A percentile compares a stretch with the other conserved stretches of the same genome.
phyloP scores from a whole-genome alignment of 2,113 vertebrate genomes.

The Hemiprocne comata region DNA sequence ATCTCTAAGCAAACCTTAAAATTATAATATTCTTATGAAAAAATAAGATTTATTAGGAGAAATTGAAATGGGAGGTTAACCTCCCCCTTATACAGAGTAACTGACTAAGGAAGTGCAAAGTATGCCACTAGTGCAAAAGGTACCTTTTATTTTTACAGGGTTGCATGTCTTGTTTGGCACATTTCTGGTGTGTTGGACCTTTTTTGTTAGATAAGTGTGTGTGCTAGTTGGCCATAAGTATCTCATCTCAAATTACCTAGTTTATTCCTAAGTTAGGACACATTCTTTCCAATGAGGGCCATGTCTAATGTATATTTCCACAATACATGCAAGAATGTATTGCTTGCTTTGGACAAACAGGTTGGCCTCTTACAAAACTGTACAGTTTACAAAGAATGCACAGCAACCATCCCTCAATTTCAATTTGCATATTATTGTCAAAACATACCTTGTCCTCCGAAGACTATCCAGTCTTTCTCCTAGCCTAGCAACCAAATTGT shows the following conservation, averaged over 20 bases:
- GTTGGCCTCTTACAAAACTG: not conserved
- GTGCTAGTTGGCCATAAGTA: not conserved
- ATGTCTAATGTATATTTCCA: not conserved
- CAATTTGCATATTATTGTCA: not conserved
- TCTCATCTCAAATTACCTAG: not conserved
- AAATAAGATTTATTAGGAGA: not conserved
- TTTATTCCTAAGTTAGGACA: not conserved
- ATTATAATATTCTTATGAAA: not conserved
- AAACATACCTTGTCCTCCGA: not conserved
- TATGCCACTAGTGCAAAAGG: not conserved
- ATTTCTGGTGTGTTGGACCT: not conserved
- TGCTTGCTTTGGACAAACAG: not conserved
- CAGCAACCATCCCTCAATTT: not conserved
- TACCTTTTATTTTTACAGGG: not conserved
- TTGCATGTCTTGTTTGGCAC: not conserved
- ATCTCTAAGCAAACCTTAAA: not conserved
- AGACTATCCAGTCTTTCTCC: not conserved
- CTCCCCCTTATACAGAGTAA: not conserved
- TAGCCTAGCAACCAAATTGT: not conserved
- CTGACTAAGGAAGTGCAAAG: not conserved
- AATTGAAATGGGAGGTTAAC: not conserved
- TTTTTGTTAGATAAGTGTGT: not conserved
- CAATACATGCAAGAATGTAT: not conserved
- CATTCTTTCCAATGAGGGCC: not conserved
- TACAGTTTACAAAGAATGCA: not conserved